These are phyloP conservation scores for Caenorhabditis macrosperma DNA, from an alignment of 2,888 invertebrate species.

Conservation along the genomic window DNA sequence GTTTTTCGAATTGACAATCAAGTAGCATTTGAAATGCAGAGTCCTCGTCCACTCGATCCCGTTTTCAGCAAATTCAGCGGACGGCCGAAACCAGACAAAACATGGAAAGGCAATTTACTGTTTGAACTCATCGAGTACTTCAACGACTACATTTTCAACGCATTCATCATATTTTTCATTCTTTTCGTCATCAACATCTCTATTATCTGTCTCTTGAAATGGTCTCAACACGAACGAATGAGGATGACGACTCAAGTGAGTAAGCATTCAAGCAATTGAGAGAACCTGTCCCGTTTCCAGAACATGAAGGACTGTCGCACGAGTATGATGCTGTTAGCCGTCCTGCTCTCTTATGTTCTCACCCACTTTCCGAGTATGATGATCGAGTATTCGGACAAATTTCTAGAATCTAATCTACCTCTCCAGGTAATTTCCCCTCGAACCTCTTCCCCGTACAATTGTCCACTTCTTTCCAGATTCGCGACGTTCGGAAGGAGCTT, in stretches of 20 bases:
- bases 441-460: background rate
- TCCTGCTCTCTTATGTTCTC: constrained; percentile 26
- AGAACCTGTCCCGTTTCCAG: constrained; percentile 7
- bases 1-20: constrained; percentile 11
- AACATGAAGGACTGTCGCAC: constrained; percentile 8
- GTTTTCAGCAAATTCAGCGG: background rate
- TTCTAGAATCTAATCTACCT: background rate
- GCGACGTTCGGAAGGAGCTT: background rate
- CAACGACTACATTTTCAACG: constrained; percentile 32
- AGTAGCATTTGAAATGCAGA: background rate
- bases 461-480: constrained; percentile 1
- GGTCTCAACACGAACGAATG: constrained; percentile 17
- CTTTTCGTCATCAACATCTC: constrained; percentile 33
- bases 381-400: constrained; percentile 12
- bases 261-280: background rate
- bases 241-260: constrained; percentile 29
- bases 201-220: constrained; percentile 20
- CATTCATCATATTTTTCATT: constrained; percentile 17
- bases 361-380: constrained; percentile 42
- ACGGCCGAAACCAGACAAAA: background rate
- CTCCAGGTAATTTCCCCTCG: background rate
- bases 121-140: constrained; percentile 3
- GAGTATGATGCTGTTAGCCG: constrained; percentile 18
- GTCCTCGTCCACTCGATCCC: background rate
- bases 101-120: background rate